Evolutionary conservation across 2,113 vertebrate genomes (phyloP).

Genomic region (Machaerirhynchus nigripectus): DNA sequence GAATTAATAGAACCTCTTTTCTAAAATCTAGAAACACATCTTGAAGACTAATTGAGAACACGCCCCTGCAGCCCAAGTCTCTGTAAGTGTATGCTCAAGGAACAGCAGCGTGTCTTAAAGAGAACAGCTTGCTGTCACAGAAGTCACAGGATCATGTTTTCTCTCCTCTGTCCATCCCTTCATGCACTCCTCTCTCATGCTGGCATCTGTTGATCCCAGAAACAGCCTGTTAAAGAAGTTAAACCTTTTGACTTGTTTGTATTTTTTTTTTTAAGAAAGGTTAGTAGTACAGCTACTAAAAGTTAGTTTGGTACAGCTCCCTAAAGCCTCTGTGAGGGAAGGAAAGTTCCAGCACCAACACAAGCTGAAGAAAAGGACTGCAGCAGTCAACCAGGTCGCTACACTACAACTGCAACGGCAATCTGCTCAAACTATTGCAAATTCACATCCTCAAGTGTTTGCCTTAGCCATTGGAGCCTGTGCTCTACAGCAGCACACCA

Average conservation of each 20-base stretch:
- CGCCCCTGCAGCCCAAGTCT: neutral
- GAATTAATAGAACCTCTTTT: neutral
- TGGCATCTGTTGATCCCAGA: neutral
- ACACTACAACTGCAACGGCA: neutral
- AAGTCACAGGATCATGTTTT: neutral
- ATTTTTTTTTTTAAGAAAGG: neutral
- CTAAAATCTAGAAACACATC: neutral
- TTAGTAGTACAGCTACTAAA: neutral
- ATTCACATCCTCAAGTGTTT: neutral
- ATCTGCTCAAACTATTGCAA: neutral
- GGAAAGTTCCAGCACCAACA: neutral
- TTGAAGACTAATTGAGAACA: neutral
- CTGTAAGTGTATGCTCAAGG: neutral
- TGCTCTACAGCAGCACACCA: neutral
- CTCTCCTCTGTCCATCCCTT: neutral
- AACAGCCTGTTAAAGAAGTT: neutral
- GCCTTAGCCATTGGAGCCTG: neutral
- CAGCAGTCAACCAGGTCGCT: neutral
- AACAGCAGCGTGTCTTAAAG: neutral
- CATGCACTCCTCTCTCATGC: fast-evolving
- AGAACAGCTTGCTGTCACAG: neutral
- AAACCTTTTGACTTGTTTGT: neutral
- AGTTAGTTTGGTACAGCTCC: neutral
- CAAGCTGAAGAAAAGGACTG: neutral
- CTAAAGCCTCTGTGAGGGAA: neutral